Conservation (phyloP, 2,888 invertebrate genomes). For the Pyrocoelia pectoralis region DNA sequence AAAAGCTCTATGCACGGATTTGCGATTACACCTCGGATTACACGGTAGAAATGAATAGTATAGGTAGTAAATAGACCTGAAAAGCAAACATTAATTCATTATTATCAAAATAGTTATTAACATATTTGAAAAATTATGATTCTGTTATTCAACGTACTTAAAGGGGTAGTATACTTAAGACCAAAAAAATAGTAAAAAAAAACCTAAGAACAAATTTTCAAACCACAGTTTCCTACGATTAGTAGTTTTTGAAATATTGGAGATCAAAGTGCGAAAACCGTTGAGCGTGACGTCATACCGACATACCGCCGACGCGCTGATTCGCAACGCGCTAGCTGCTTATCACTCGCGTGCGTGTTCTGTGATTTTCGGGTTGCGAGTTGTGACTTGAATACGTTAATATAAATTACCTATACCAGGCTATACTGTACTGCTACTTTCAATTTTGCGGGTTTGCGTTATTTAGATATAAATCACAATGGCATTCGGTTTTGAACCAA, state of each 20-base stretch:
- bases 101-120: too few relatives aligned
- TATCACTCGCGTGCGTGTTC: neutral
- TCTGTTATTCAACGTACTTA: too few relatives aligned
- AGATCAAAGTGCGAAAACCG: neutral
- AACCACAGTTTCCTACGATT: neutral
- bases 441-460: too few relatives aligned
- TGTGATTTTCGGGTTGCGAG: neutral
- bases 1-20: too few relatives aligned
- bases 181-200: neutral
- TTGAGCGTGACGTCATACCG: slow-evolving; percentile 3
- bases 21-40: too few relatives aligned
- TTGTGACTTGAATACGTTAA: neutral
- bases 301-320: neutral
- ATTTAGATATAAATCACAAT: neutral
- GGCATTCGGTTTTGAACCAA: neutral
- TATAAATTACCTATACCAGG: neutral
- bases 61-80: too few relatives aligned
- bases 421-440: neutral
- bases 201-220: neutral
- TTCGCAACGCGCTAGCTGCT: too few relatives aligned
- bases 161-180: neutral
- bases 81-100: too few relatives aligned
- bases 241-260: slow-evolving; percentile 4
- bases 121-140: too few relatives aligned
- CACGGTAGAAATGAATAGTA: too few relatives aligned